phyloP scores from a whole-genome alignment of 2,888 invertebrate genomes.

The Eupelmus urozonus region DNA sequence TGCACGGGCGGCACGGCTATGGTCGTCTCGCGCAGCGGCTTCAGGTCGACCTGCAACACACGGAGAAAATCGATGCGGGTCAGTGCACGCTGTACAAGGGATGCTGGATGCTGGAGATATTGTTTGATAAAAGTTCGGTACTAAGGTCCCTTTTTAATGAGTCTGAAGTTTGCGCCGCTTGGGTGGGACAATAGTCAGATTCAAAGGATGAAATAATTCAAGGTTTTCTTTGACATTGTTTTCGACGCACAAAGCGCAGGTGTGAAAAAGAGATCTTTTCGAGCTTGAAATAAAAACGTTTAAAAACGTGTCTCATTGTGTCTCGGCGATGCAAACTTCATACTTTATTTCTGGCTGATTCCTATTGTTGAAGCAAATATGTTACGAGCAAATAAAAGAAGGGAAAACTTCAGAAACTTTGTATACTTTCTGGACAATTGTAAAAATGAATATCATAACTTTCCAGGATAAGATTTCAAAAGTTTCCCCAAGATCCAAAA shows the following conservation, averaged over 20 bases:
- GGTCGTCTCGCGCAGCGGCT: constrained; percentile 73
- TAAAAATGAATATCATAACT: background rate
- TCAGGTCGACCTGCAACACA: constrained; percentile 74
- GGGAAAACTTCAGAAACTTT: background rate
- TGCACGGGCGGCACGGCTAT: constrained; percentile 70
- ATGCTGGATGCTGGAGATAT: background rate
- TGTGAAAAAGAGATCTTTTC: too few species aligned
- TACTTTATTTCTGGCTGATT: too few species aligned
- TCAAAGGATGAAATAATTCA: too few species aligned
- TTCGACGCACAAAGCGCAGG: too few species aligned
- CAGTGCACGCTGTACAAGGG: background rate
- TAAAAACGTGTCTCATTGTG: too few species aligned
- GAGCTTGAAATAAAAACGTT: too few species aligned
- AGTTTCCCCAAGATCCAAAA: too few species aligned
- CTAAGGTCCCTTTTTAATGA: too few species aligned
- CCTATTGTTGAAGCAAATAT: background rate
- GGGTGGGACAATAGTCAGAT: too few species aligned
- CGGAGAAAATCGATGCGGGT: constrained; percentile 26
- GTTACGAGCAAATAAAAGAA: background rate
- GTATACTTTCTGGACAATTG: background rate
- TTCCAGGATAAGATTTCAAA: background rate
- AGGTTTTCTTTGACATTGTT: too few species aligned
- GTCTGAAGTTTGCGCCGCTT: too few species aligned
- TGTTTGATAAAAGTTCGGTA: background rate
- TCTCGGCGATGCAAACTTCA: too few species aligned